Conservation (phyloP, 53 echinoderm and acorn worm genomes). For the Paelopatides confundens region DNA sequence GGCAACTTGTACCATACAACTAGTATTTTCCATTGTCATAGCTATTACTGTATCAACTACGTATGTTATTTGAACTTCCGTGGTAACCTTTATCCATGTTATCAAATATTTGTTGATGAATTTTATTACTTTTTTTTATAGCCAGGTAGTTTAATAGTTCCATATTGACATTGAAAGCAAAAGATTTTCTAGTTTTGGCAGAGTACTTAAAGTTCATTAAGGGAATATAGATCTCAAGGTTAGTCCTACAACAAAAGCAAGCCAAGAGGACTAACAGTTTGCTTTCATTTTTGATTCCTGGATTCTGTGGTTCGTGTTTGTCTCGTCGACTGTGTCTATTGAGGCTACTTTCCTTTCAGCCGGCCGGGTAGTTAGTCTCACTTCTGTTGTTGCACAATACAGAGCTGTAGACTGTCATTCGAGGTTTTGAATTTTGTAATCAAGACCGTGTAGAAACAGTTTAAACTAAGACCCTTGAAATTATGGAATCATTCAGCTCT, state of each 20-base stretch:
- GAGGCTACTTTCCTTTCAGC: conserved; percentile 6
- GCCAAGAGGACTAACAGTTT: background rate
- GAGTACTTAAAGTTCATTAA: background rate
- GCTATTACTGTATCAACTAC: too few relatives aligned
- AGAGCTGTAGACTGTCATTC: background rate
- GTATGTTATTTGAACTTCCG: too few relatives aligned
- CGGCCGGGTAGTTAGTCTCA: background rate
- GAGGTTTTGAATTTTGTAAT: conserved; percentile 34
- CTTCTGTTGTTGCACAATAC: conserved; percentile 20
- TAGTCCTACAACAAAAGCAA: background rate
- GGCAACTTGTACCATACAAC: too few relatives aligned
- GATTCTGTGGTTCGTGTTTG: background rate
- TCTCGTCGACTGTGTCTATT: too few relatives aligned
- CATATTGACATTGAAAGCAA: too few relatives aligned
- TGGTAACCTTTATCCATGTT: too few relatives aligned
- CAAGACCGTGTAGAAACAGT: conserved; percentile 16
- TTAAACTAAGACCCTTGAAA: background rate
- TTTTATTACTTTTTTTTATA: too few relatives aligned
- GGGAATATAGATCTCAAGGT: background rate
- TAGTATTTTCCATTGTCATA: too few relatives aligned
- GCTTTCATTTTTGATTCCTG: background rate
- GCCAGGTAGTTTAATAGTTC: too few relatives aligned
- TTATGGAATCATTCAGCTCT: background rate
- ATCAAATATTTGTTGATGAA: too few relatives aligned
- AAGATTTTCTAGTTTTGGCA: too few relatives aligned